These are phyloP conservation scores for Sitodiplosis mosellana DNA, from an alignment of 1,140 invertebrate species.

Conservation along the genomic window DNA sequence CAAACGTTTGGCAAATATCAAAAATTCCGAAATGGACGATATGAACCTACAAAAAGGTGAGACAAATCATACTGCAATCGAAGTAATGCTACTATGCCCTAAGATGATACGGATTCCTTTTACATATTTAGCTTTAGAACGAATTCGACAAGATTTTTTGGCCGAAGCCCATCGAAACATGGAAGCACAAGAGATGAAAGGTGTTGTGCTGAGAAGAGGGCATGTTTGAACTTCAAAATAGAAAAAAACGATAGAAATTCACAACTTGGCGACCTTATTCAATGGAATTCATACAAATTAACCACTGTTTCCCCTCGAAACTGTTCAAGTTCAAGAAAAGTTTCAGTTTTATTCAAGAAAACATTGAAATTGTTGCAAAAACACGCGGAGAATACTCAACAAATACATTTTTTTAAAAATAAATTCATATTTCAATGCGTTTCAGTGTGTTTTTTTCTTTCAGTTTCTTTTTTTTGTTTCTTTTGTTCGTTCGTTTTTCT, in stretches of 20 bases:
- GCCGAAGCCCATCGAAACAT: neutral
- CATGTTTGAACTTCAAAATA: too few relatives aligned
- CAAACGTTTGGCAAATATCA: constrained; percentile 57
- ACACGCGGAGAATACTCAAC: neutral
- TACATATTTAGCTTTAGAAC: neutral
- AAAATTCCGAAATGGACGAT: constrained; percentile 67
- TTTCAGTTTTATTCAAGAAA: too few relatives aligned
- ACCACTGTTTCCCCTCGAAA: too few relatives aligned
- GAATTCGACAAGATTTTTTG: neutral
- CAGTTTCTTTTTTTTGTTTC: neutral
- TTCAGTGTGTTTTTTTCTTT: neutral
- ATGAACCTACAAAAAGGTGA: constrained; percentile 64
- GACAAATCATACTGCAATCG: neutral
- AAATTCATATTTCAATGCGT: too few relatives aligned
- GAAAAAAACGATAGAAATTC: too few relatives aligned
- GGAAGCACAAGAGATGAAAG: neutral
- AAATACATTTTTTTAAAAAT: neutral
- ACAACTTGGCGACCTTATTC: too few relatives aligned
- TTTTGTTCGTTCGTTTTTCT: neutral
- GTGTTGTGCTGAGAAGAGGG: neutral
- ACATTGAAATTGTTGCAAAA: too few relatives aligned
- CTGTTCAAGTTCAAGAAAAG: too few relatives aligned
- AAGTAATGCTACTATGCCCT: neutral
- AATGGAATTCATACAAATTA: too few relatives aligned
- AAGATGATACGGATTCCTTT: neutral